Conservation (phyloP, 2,113 vertebrate genomes). For the Hippoglossus stenolepis region DNA sequence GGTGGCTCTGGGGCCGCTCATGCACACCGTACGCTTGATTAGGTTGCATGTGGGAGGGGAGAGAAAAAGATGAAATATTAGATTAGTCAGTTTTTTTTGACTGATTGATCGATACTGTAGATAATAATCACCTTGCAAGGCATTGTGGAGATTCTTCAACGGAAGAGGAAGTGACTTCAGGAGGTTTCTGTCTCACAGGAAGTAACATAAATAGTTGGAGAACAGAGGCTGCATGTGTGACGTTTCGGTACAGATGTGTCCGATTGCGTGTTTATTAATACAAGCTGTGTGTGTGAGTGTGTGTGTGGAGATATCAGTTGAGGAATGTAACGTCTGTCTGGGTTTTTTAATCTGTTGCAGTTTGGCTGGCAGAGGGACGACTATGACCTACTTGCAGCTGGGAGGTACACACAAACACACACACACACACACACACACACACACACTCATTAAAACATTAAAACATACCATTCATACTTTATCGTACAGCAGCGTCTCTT, state of each 20-base stretch:
- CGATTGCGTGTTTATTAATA: not conserved
- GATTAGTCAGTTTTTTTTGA: too few species aligned
- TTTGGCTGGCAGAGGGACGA: conserved; percentile 88
- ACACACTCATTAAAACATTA: not conserved
- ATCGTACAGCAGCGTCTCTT: not conserved
- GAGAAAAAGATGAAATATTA: too few species aligned
- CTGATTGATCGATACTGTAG: too few species aligned
- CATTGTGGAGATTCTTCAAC: too few species aligned
- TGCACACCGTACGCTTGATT: conserved; percentile 82
- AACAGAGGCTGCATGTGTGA: too few species aligned
- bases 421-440: conserved; percentile 2
- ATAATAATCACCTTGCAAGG: too few species aligned
- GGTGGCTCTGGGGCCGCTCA: conserved; percentile 87
- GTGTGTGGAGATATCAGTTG: not conserved
- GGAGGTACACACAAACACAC: conserved; percentile 82
- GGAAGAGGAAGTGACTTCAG: too few species aligned
- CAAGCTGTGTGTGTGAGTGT: not conserved
- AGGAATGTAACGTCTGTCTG: conserved; percentile 6
- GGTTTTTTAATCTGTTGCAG: conserved; percentile 69
- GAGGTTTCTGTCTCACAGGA: too few species aligned
- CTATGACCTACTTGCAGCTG: conserved; percentile 88
- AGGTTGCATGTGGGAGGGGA: not conserved
- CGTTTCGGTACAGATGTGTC: too few species aligned
- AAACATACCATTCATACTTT: not conserved
- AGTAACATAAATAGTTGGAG: too few species aligned